Conservation (phyloP, 2,888 invertebrate genomes). For the Operophtera brumata region DNA sequence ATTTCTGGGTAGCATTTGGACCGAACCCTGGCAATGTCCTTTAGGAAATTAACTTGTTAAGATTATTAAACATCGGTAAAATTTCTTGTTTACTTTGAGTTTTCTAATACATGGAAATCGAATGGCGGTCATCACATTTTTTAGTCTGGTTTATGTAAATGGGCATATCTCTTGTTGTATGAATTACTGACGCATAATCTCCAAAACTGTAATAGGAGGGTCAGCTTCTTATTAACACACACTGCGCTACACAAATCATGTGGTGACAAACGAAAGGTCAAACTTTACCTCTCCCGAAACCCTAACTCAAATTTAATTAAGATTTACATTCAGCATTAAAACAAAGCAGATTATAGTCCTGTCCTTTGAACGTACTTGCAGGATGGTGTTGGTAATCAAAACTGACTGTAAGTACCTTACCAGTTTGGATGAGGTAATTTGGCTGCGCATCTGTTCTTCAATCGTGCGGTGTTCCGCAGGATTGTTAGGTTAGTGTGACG, state of each 20-base stretch:
- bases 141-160: too few species aligned
- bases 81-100: too few species aligned
- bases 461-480: not conserved
- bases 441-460: not conserved
- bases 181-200: not conserved
- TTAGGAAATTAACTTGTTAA: too few species aligned
- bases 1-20: too few species aligned
- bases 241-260: slow-evolving; percentile 25
- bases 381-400: not conserved
- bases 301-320: slow-evolving; percentile 65
- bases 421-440: slow-evolving; percentile 1
- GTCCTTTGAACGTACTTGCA: slow-evolving; percentile 38
- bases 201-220: not conserved
- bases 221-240: slow-evolving; percentile 4
- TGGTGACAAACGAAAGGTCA: slow-evolving; percentile 27
- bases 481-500: too few species aligned
- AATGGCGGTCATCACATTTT: too few species aligned
- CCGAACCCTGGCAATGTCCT: too few species aligned
- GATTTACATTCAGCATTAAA: slow-evolving; percentile 57
- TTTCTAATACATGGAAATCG: too few species aligned
- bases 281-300: slow-evolving; percentile 33
- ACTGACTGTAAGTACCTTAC: not conserved
- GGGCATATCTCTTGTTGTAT: not conserved
- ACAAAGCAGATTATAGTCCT: slow-evolving; percentile 41
- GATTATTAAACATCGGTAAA: too few species aligned